Base-by-base conservation (phyloP, 37 sponge, comb jelly and placozoan species). In the Aplysina aerophoba region DNA sequence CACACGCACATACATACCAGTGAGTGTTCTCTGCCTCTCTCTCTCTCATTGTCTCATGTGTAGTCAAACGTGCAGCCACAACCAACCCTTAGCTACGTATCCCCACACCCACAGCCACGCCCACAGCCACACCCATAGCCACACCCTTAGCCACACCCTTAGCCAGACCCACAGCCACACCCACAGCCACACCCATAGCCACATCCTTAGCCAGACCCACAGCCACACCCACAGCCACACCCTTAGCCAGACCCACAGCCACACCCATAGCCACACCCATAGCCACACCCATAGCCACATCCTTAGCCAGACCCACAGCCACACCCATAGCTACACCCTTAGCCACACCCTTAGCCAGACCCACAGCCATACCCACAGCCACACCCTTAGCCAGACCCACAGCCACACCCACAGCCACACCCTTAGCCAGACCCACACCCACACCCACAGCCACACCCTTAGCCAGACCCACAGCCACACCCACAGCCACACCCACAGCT, bases 141-240 rank as follows among this genome's bases (percentile, higher is more conserved):
- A 69, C 71, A 27, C 71, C 28, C 34, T 35, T 3, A 5, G 1
- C 28, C 34, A 11, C 71, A 27, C 28, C 17, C 34, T 30, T 16
- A n/a, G n/a, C n/a, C n/a, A n/a, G n/a, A n/a, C n/a, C n/a, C n/a
- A n/a, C n/a, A n/a, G n/a, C n/a, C 66, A 65, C 66, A 65, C 66
- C 22, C 66, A 65, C 66, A 65, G 11, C 17, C 71, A 69, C 71
- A 27, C 71, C 28, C 34, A 16, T 3, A 5, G 1, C 28, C 34
- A 11, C 71, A 27, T 3, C 17, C 34, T 30, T 16, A n/a, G n/a
- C n/a, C n/a, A n/a, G n/a, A n/a, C n/a, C n/a, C n/a, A n/a, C n/a
- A n/a, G n/a, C n/a, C 66, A 65, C 66, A 65, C 66, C 22, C 66
- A 65, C 66, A 65, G 11, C 17, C 71, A 69, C 71, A 27, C 71